A percentile compares a stretch with the other conserved stretches of the same genome.
These are phyloP conservation scores for Matsumurasca onukii DNA, from an alignment of 1,140 invertebrate species.

Conservation along the genomic window DNA sequence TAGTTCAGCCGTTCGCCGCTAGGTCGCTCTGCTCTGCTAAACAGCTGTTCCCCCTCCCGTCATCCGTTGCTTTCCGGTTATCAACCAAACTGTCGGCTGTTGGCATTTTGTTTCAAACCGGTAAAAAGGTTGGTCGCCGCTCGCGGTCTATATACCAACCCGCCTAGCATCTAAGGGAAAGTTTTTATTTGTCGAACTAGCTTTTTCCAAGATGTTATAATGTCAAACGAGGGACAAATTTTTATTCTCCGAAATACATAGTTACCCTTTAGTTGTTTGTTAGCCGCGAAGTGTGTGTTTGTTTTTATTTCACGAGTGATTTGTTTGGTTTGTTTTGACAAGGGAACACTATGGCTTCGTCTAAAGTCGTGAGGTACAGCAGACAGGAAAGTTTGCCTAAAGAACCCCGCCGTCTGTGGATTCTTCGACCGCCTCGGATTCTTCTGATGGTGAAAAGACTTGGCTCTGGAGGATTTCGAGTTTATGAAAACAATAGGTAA, in stretches of 20 bases:
- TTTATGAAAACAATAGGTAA: constrained; percentile 81
- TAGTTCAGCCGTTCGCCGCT: not conserved
- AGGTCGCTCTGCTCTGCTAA: not conserved
- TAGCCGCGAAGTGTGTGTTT: too few relatives aligned
- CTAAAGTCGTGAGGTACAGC: constrained; percentile 43
- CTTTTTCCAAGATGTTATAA: not conserved
- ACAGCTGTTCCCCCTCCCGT: constrained; percentile 10
- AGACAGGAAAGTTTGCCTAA: constrained; percentile 48
- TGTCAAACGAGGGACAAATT: not conserved
- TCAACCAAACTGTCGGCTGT: not conserved
- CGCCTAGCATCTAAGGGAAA: not conserved
- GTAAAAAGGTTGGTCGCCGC: not conserved
- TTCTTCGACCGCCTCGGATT: constrained; percentile 48
- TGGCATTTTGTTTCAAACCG: not conserved
- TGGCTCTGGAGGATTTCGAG: constrained; percentile 73
- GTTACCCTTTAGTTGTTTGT: not conserved
- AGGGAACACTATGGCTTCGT: constrained; percentile 42
- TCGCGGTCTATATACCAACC: not conserved
- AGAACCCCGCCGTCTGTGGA: constrained; percentile 46
- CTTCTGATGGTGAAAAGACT: constrained; percentile 59
- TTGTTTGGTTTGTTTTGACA: too few relatives aligned
- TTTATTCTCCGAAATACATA: not conserved
- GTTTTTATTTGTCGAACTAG: not conserved
- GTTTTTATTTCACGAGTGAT: too few relatives aligned
- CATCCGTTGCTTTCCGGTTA: not conserved